A percentile compares a stretch with the other conserved stretches of the same genome.
Evolutionary conservation across 1,140 invertebrate species (phyloP).

Genomic region (Leptinotarsa texana): DNA sequence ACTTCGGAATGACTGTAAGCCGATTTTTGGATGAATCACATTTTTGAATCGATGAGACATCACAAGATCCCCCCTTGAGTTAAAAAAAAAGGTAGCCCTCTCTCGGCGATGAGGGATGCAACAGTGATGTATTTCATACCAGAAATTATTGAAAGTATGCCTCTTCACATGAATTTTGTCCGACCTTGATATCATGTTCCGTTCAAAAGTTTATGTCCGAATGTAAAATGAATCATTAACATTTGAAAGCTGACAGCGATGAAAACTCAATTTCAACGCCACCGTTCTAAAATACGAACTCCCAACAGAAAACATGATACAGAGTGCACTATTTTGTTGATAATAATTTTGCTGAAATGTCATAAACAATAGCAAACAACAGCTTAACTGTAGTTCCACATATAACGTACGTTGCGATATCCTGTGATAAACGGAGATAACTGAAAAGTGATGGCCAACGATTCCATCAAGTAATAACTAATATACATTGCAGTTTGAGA

Average conservation of each 20-base stretch:
- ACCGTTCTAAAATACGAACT: constrained; percentile 23
- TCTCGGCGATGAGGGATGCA: too few relatives aligned
- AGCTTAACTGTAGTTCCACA: constrained; percentile 25
- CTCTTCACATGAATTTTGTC: too few relatives aligned
- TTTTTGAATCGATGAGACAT: too few relatives aligned
- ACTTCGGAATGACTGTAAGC: too few relatives aligned
- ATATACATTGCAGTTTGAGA: constrained; percentile 45
- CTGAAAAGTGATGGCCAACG: constrained; percentile 42
- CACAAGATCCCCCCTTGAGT: too few relatives aligned
- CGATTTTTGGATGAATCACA: too few relatives aligned
- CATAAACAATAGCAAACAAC: constrained; percentile 31
- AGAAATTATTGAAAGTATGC: too few relatives aligned
- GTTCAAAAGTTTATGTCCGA: constrained; percentile 30
- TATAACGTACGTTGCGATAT: constrained; percentile 17
- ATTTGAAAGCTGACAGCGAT: constrained; percentile 32
- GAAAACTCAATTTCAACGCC: constrained; percentile 17
- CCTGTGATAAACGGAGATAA: constrained; percentile 33
- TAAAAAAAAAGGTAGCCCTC: too few relatives aligned
- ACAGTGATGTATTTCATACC: too few relatives aligned
- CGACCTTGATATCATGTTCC: constrained; percentile 9
- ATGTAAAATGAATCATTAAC: not conserved
- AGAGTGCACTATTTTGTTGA: constrained; percentile 27
- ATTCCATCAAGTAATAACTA: constrained; percentile 45
- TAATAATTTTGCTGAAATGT: constrained; percentile 33
- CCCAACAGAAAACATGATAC: constrained; percentile 30